phyloP scores from a whole-genome alignment of 2,113 vertebrate species.

The Okapia johnstoni region DNA sequence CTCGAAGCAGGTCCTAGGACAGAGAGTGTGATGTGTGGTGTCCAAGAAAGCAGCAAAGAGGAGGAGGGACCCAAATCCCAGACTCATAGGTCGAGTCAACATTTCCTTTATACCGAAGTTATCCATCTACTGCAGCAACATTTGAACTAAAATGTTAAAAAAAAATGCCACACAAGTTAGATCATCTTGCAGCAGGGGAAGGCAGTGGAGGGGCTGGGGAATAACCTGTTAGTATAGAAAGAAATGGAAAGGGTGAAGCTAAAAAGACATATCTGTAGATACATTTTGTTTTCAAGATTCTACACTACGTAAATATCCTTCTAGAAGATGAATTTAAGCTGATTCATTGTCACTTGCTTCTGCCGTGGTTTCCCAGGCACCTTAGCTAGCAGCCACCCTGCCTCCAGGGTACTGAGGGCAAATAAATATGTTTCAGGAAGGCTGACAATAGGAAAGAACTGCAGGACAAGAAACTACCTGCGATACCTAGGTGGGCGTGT shows the following conservation, averaged over 20 bases:
- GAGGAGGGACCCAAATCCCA: not conserved
- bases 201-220: not conserved
- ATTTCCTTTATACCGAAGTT: not conserved
- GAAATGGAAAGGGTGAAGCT: not conserved
- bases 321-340: not conserved
- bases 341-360: constrained; percentile 43
- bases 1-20: not conserved
- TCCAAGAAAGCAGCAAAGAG: constrained; percentile 1
- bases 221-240: not conserved
- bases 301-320: not conserved
- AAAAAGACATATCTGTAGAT: not conserved
- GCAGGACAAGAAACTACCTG: constrained; percentile 53
- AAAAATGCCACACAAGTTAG: not conserved
- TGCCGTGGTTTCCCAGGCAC: constrained; percentile 40
- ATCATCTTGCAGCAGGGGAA: not conserved
- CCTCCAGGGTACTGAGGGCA: constrained; percentile 30
- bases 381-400: constrained; percentile 57
- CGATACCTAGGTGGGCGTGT: not conserved
- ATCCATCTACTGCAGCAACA: not conserved
- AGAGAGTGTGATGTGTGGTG: constrained; percentile 32
- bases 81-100: constrained; percentile 5
- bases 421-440: constrained; percentile 1
- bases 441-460: constrained; percentile 33
- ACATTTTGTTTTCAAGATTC: not conserved
- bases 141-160: not conserved